These are phyloP conservation scores for Drosophila kanapiae DNA, from an alignment of 1,140 invertebrate genomes.

Conservation along the genomic window DNA sequence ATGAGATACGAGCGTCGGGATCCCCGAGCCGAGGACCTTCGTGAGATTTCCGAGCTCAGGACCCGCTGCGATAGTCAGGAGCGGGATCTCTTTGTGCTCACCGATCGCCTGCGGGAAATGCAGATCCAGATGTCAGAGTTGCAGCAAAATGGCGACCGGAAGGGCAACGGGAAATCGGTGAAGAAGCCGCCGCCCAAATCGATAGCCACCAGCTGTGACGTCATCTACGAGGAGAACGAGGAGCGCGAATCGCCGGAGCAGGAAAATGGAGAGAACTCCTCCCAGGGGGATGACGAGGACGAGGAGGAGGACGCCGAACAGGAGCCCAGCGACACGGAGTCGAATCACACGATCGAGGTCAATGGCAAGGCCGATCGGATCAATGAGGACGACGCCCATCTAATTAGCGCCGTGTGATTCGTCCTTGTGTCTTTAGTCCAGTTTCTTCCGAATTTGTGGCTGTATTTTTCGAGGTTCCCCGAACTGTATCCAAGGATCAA, in stretches of 20 bases:
- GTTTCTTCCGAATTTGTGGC: constrained; percentile 23
- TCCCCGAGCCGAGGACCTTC: constrained; percentile 86
- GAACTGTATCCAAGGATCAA: constrained; percentile 19
- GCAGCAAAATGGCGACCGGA: constrained; percentile 59
- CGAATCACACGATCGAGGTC: constrained; percentile 68
- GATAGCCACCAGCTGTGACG: constrained; percentile 83
- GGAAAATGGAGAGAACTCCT: constrained; percentile 26
- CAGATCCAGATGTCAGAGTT: constrained; percentile 77
- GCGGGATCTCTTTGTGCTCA: constrained; percentile 86
- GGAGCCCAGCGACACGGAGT: constrained; percentile 73
- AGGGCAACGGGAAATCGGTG: constrained; percentile 23
- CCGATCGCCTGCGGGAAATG: constrained; percentile 85
- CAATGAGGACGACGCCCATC: constrained; percentile 76
- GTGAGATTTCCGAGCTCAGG: constrained; percentile 86
- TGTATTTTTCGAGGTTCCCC: constrained; percentile 35
- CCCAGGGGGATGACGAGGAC: constrained; percentile 44
- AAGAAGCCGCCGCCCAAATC: constrained; percentile 82
- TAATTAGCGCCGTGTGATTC: constrained; percentile 75
- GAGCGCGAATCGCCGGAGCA: constrained; percentile 78
- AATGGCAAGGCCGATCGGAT: constrained; percentile 67
- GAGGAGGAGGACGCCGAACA: constrained; percentile 47
- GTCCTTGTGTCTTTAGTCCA: background rate
- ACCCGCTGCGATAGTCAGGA: constrained; percentile 87
- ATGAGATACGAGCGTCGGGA: constrained; percentile 86
- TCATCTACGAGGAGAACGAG: constrained; percentile 84